phyloP scores from a whole-genome alignment of 1,140 invertebrate genomes.

The Idris sp. region DNA sequence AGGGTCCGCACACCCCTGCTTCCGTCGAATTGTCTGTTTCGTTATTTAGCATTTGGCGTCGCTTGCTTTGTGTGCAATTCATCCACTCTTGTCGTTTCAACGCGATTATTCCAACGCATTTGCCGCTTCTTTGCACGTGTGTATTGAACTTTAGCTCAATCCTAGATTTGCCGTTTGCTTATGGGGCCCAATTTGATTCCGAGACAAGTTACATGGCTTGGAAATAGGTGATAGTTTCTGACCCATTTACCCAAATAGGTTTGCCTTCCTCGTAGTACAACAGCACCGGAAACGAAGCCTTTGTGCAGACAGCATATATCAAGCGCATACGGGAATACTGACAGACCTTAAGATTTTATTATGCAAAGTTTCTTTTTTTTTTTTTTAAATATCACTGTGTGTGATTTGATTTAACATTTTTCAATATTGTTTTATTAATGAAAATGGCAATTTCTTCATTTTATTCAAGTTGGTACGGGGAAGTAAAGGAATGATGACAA shows the following conservation, averaged over 20 bases:
- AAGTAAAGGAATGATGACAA: not conserved
- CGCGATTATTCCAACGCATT: constrained; percentile 56
- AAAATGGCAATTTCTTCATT: too few species aligned
- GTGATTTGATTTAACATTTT: too few species aligned
- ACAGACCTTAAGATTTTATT: constrained; percentile 36
- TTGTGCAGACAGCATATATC: constrained; percentile 48
- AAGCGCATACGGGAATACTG: constrained; percentile 21
- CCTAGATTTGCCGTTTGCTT: constrained; percentile 30
- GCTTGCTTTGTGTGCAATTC: constrained; percentile 1
- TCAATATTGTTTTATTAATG: too few species aligned
- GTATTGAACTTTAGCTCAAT: constrained; percentile 28
- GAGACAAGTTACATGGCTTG: constrained; percentile 69
- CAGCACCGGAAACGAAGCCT: constrained; percentile 36
- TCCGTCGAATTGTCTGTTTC: too few species aligned
- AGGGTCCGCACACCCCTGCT: too few species aligned
- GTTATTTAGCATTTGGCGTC: too few species aligned
- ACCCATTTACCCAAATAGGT: constrained; percentile 74
- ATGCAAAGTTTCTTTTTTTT: constrained; percentile 3
- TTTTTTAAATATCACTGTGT: too few species aligned
- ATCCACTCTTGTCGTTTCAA: too few species aligned
- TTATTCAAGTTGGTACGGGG: too few species aligned
- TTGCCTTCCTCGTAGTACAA: constrained; percentile 43
- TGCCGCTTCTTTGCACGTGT: constrained; percentile 32
- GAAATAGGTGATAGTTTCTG: constrained; percentile 72
- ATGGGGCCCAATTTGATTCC: constrained; percentile 66